Base-by-base conservation (phyloP, 2,888 invertebrate genomes). In the Ypsolopha scabrella region DNA sequence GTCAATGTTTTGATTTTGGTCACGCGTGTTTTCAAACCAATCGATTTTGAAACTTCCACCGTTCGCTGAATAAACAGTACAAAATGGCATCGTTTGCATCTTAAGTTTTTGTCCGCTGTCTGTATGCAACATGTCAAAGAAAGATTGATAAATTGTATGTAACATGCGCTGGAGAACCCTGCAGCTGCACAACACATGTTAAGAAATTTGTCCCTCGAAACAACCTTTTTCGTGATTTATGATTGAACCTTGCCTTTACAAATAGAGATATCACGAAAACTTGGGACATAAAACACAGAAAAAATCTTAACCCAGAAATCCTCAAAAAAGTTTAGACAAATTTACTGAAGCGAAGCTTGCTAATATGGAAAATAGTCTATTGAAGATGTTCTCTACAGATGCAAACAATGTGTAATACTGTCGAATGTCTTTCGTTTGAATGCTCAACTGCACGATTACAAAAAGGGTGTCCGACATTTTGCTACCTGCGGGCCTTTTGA, bases 181-280 rank as follows among this genome's bases (percentile, higher is more conserved):
- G 72, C 83, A 85, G 78, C 80, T 83, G 83, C 72, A 68, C 60
- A 59, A 72, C 83, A 83, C 68, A 76, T 83, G 83, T 72, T 73
- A 33, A 68, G 61, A 61, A 72, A 75, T 76, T 75, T 76, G 77
- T 78, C 75, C 71, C 60, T 57, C 62, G 57, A 67, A 66, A 62
- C 64, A 65, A 71, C 70, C 71, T 77, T 80, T 76, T 67, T 58
- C 52, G 68, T 78, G 79, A 81, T 83, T 81, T 80, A 83, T 76
- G 66, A 57, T 60, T 41, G 50, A 34, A n/a, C 35, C 41, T 9
- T 36, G 35, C 11, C 43, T 4, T 13, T 11, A 50, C 9, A 43
- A 43, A 57, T 55, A 41, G 53, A 59, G 52, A 57, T 55, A 59
- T 60, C 51, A 52, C n/a, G 34, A 13, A 35, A 34, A 10, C 47